A percentile compares a stretch with the other conserved stretches of the same genome.
phyloP scores from a whole-genome alignment of 2,113 vertebrate species.

The Ifrita kowaldi region DNA sequence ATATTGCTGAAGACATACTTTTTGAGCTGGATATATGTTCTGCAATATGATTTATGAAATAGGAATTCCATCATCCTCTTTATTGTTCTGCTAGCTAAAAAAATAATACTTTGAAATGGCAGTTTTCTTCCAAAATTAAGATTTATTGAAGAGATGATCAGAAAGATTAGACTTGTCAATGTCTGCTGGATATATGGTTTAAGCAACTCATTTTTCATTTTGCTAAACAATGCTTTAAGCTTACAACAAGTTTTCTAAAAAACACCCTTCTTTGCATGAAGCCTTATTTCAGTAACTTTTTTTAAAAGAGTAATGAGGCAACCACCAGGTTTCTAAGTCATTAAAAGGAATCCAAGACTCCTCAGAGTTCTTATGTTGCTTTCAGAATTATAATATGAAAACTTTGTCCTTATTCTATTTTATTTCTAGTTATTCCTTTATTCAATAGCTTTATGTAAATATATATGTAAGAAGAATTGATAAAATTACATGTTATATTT shows the following conservation, averaged over 20 bases:
- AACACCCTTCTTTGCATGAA: not conserved
- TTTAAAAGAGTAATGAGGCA: not conserved
- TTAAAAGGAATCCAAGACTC: not conserved
- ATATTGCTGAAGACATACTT: slow-evolving; percentile 12
- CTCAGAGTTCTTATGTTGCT: not conserved
- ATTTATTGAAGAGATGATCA: slow-evolving; percentile 53
- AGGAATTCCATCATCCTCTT: slow-evolving; percentile 10
- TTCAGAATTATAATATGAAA: not conserved
- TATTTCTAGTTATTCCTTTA: not conserved
- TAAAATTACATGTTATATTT: not conserved
- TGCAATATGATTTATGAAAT: slow-evolving; percentile 36
- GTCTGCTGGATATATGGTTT: not conserved
- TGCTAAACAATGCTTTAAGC: not conserved
- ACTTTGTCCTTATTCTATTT: not conserved
- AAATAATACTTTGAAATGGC: not conserved
- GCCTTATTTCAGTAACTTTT: not conserved
- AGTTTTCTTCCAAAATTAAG: slow-evolving; percentile 45
- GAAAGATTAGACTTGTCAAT: slow-evolving; percentile 38
- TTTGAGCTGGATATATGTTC: not conserved
- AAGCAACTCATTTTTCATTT: slow-evolving; percentile 16
- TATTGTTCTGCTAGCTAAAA: slow-evolving; percentile 11
- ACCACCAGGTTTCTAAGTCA: not conserved
- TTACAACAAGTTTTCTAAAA: not conserved
- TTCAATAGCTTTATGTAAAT: not conserved
- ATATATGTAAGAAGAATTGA: not conserved